A percentile compares a stretch with the other conserved stretches of the same genome.
These are phyloP conservation scores for Aethes cnicana DNA, from an alignment of 2,888 invertebrate genomes.

Conservation along the genomic window DNA sequence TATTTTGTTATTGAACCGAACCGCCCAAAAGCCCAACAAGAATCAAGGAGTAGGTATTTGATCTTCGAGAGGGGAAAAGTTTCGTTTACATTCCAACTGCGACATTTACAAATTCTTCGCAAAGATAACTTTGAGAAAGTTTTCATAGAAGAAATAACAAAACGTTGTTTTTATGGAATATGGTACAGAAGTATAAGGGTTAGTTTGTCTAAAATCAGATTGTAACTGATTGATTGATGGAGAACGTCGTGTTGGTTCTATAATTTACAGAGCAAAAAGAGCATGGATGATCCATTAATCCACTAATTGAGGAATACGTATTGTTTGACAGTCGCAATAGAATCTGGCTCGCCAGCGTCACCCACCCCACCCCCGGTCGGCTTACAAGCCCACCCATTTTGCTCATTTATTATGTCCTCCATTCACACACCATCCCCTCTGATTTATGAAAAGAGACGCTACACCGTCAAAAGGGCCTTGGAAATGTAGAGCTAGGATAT, in stretches of 20 bases:
- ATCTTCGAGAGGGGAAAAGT: slow-evolving; percentile 34
- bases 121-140: slow-evolving; percentile 39
- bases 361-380: slow-evolving; percentile 21
- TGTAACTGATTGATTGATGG: too few species aligned
- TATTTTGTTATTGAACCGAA: neutral
- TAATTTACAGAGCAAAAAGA: neutral
- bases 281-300: slow-evolving; percentile 11
- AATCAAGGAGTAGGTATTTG: slow-evolving; percentile 7
- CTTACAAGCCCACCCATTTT: slow-evolving; percentile 18
- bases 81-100: slow-evolving; percentile 36
- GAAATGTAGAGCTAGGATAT: slow-evolving; percentile 32
- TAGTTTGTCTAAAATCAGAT: too few species aligned
- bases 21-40: slow-evolving; percentile 3
- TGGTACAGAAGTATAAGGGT: too few species aligned
- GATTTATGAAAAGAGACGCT: slow-evolving; percentile 36
- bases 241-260: too few species aligned
- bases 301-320: slow-evolving; percentile 34
- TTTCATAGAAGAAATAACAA: slow-evolving; percentile 24
- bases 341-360: slow-evolving; percentile 15
- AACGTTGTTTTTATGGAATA: too few species aligned
- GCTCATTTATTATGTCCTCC: slow-evolving; percentile 31
- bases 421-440: slow-evolving; percentile 32
- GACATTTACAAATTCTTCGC: slow-evolving; percentile 37
- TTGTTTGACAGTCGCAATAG: slow-evolving; percentile 30
- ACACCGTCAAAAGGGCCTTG: slow-evolving; percentile 32